Percentiles rank a stretch among this genome's conserved stretches.
phyloP scores from a whole-genome alignment of 1,140 invertebrate genomes.

The Coptotermes formosanus region DNA sequence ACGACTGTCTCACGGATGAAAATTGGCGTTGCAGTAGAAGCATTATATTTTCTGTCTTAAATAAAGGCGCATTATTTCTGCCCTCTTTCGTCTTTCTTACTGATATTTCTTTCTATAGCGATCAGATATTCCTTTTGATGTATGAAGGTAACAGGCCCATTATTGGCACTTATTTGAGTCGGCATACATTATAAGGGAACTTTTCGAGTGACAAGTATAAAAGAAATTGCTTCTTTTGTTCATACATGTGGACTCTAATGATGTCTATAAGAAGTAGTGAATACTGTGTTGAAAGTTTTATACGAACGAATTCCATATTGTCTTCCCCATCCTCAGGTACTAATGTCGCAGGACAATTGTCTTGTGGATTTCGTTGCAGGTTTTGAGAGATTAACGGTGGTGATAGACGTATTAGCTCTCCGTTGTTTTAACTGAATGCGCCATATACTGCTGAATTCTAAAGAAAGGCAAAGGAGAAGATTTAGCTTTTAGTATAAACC shows the following conservation, averaged over 20 bases:
- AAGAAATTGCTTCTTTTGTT: not conserved
- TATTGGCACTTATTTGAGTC: not conserved
- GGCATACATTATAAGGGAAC: not conserved
- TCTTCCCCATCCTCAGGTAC: too few species aligned
- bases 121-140: not conserved
- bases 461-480: too few species aligned
- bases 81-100: not conserved
- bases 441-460: too few species aligned
- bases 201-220: not conserved
- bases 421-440: too few species aligned
- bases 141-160: not conserved
- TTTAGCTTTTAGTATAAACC: too few species aligned
- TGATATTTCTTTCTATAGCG: not conserved
- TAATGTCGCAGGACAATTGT: too few species aligned
- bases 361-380: too few species aligned
- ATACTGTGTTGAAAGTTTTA: not conserved
- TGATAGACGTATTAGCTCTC: too few species aligned
- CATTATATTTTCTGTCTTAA: not conserved
- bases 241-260: not conserved
- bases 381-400: too few species aligned
- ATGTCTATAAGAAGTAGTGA: not conserved
- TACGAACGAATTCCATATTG: not conserved
- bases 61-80: not conserved
- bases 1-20: not conserved
- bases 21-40: not conserved